Evolutionary conservation across 2,113 vertebrate genomes (phyloP).

Genomic region (Smithornis capensis): DNA sequence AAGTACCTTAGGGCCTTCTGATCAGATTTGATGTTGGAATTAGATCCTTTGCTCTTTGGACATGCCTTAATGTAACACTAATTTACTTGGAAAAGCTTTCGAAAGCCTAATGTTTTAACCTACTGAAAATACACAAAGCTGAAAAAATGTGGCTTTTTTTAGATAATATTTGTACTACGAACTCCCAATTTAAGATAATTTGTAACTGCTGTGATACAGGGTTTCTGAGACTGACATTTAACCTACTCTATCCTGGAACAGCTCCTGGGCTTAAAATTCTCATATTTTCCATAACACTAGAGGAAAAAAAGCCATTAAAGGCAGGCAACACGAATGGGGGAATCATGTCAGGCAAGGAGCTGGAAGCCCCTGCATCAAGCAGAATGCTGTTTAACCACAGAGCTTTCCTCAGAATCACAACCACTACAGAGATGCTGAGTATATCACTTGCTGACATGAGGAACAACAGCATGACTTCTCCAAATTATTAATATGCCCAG

Average conservation of each 20-base stretch:
- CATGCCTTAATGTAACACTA: not conserved
- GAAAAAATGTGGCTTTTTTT: not conserved
- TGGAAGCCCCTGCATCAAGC: not conserved
- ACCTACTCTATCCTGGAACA: not conserved
- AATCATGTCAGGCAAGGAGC: not conserved
- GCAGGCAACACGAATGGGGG: not conserved
- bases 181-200: not conserved
- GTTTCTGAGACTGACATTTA: not conserved
- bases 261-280: not conserved
- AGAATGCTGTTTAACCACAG: not conserved
- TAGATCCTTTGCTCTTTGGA: not conserved
- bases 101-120: not conserved
- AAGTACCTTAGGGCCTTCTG: not conserved
- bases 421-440: not conserved
- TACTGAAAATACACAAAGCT: not conserved
- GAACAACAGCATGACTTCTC: not conserved
- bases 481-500: not conserved
- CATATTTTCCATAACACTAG: not conserved
- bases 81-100: not conserved
- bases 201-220: not conserved
- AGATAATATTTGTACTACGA: not conserved
- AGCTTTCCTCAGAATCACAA: not conserved
- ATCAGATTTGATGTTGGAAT: not conserved
- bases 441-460: not conserved
- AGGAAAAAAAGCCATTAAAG: not conserved